Conservation (phyloP, 2,113 vertebrate species). For the Amphilophus citrinellus region DNA sequence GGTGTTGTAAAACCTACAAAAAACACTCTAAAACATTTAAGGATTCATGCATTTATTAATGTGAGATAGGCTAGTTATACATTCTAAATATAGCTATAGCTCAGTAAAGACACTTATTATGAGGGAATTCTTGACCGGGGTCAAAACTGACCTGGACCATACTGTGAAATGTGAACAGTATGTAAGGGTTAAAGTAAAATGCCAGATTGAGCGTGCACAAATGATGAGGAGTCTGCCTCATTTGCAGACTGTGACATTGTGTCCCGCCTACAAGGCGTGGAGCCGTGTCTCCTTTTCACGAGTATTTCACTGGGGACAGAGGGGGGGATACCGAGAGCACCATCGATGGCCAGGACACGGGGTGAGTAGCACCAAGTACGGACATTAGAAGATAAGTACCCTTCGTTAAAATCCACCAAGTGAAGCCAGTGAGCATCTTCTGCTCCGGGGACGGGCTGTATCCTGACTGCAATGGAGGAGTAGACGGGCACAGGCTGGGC, state of each 20-base stretch:
- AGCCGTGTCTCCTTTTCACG: conserved; percentile 54
- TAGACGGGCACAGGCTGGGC: conserved; percentile 39
- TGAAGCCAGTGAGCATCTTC: neutral
- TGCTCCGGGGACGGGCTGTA: conserved; percentile 33
- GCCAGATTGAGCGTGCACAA: neutral
- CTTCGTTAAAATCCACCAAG: neutral
- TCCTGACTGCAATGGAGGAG: conserved; percentile 69
- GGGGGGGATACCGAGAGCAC: conserved; percentile 47
- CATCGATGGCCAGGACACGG: conserved; percentile 56
- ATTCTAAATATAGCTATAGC: neutral
- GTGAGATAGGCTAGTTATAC: neutral
- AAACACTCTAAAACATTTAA: neutral
- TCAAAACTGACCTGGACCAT: neutral
- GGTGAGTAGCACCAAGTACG: conserved; percentile 56
- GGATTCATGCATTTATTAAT: neutral
- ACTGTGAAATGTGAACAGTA: neutral
- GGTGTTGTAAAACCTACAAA: neutral
- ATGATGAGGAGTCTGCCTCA: conserved; percentile 23
- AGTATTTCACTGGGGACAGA: conserved; percentile 41
- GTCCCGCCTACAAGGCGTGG: conserved; percentile 79
- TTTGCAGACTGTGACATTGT: conserved; percentile 58
- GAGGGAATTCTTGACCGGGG: too few species aligned
- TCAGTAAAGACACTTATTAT: too few species aligned
- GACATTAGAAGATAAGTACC: neutral
- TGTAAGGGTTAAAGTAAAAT: conserved; percentile 15